Evolutionary conservation across 2,888 invertebrate species (phyloP), one percentile per base, ranked within the genome.

Genomic region (Liopterus haemorrhoidalis): DNA sequence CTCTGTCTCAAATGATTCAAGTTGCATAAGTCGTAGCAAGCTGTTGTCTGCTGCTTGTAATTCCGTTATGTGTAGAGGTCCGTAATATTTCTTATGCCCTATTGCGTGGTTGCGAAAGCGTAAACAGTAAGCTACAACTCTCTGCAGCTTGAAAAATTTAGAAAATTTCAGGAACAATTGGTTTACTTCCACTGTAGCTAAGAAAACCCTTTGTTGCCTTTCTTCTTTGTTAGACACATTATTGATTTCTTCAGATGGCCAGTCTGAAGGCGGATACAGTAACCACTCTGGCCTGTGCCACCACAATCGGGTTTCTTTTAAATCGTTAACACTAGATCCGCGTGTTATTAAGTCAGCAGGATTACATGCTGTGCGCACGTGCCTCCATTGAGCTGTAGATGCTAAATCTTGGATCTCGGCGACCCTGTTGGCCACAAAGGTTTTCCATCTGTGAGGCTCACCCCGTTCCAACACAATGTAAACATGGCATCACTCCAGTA

Each of bases 401-500:
- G 36, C 9, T 36, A 20, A 18, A 21, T 5, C 36, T 14, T 36
- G 20, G 5, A 36, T 2, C 8, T 36, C 22, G 14, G 36, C 18
- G 5, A 33, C 19, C 4, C 33, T 11, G 16, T 33, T 33, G 6
- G 6, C 33, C 5, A 33, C 11, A 19, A 35, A 35, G 8, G 20
- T 35, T 19, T 35, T 31, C 31, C 31, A 31, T 6, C 14, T n/a
- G 9, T 15, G 9, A 6, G 49, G 49, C 21, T 39, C 28, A 2
- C 41, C 39, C 5, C 32, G 30, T 5, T 58, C 27, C 56, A 56
- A 58, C 12, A 43, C 37, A 59, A 45, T 1, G 51, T 52, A 3
- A 59, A 55, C 1, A 47, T 52, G 1, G 56, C 57, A 40, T 60
- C 58, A 5, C 49, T 49, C 52, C 55, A 59, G 28, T 52, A 53